Base-by-base conservation (phyloP, 2,888 invertebrate species). In the Sphinx pinastri region DNA sequence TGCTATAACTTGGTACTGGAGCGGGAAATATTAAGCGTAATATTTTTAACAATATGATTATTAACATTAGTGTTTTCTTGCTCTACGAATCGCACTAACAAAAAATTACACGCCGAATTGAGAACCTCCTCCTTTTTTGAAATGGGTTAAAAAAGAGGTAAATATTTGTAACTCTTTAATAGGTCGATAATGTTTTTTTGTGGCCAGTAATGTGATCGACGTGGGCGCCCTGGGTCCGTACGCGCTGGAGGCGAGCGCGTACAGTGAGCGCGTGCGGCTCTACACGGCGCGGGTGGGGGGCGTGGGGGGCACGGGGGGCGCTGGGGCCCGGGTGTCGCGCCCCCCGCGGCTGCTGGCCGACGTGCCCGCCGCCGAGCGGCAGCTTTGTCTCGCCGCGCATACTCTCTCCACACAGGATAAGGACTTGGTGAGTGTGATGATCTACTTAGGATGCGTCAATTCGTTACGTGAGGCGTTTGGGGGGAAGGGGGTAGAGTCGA, bases 221-320 rank as follows among this genome's bases (percentile, higher is more conserved):
- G 98, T 98, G n/a, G 97, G 98, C 68, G 98, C 98, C 3, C 94
- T 98, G 77, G 98, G 98, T 74, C 96, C 97, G 12, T 98, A 98
- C 87, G 97, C 97, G 79, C 93, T 98, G 71, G 98, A 98, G 81
- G 97, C 98, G 78, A 97, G 97, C 82, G 98, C 98, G 87, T 98
- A 97, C 88, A 95, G 96, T 81, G 98, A 98, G 82, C 95, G 97
- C 74, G 96, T 97, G 77, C 96, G 96, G 77, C 94, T 96, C 78
- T 98, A 97, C 90, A 90, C 91, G 60, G 88, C 88, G 71, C 84
- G 89, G 4, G 85, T 85, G 69, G 86, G 85, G 13, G 75, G 80
- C 14, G 82, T 79, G 49, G 80, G 76, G 49, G 80, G 76, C n/a
- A 76, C 76, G 55, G 81, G 85, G 14, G 58, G 31, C 14, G 58